Conservation (phyloP, 2,797 vertebrate species). For the Spea hammondii region DNA sequence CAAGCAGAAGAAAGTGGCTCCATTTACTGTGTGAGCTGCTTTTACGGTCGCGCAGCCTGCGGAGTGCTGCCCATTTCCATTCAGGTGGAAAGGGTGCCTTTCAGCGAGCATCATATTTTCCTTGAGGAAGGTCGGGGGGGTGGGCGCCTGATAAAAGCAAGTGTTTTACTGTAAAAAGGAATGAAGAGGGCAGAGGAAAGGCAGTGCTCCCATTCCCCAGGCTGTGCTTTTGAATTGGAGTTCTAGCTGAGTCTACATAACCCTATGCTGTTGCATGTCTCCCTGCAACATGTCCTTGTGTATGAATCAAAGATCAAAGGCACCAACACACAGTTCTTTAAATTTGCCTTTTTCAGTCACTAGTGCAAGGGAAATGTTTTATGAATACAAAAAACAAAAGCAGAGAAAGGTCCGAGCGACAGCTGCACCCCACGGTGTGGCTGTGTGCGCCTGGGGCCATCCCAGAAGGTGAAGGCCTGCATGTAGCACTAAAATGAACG, state of each 20-base stretch:
- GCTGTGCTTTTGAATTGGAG: conserved; percentile 75
- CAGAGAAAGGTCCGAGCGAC: conserved; percentile 20
- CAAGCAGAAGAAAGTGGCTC: conserved; percentile 58
- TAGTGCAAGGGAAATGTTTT: conserved; percentile 16
- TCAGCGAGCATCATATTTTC: conserved; percentile 63
- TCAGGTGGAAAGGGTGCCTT: conserved; percentile 57
- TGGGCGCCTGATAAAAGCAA: conserved; percentile 69
- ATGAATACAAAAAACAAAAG: conserved; percentile 5
- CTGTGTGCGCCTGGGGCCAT: not conserved
- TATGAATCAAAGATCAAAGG: conserved; percentile 73
- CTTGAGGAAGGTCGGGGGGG: conserved; percentile 54
- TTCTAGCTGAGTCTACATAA: conserved; percentile 66
- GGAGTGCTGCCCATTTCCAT: conserved; percentile 46
- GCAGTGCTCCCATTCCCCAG: conserved; percentile 71
- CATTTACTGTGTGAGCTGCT: conserved; percentile 47
- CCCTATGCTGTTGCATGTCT: conserved; percentile 64
- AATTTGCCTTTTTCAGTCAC: conserved; percentile 43
- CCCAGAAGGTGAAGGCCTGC: not conserved
- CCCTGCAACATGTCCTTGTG: conserved; percentile 56
- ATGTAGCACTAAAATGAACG: not conserved
- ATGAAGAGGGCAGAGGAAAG: conserved; percentile 71
- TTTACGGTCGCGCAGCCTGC: conserved; percentile 24
- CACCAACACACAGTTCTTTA: conserved; percentile 62
- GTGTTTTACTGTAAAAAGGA: conserved; percentile 71
- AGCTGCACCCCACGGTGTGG: conserved; percentile 4